phyloP scores from a whole-genome alignment of 2,797 vertebrate genomes.

The Mormyrops boulengeri region DNA sequence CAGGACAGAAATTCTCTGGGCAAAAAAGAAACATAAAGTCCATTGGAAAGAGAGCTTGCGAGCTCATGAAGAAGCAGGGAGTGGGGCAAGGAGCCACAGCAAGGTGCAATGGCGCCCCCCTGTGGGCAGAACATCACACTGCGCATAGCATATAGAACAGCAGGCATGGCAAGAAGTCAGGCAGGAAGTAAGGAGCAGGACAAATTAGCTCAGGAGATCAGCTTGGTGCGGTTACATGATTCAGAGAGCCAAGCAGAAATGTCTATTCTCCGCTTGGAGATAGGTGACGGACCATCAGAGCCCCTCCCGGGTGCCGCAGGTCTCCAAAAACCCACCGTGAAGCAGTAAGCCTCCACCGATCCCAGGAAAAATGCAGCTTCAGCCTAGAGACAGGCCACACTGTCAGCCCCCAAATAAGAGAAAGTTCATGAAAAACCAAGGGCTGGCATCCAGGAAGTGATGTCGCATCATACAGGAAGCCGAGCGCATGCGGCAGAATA shows the following conservation, averaged over 20 bases:
- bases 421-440: no score
- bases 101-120: background rate
- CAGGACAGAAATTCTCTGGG: background rate
- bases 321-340: background rate
- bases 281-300: background rate
- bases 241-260: background rate
- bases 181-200: background rate
- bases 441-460: background rate
- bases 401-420: background rate
- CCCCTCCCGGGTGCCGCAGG: background rate
- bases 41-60: background rate
- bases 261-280: background rate
- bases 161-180: background rate
- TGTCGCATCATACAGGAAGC: background rate
- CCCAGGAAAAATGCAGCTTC: background rate
- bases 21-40: background rate
- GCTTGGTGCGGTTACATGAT: background rate
- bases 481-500: background rate
- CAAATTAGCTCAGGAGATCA: background rate
- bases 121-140: background rate
- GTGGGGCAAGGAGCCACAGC: background rate
- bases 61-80: background rate
- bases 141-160: background rate
- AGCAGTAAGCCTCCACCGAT: background rate
- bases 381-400: background rate